A percentile compares a stretch with the other conserved stretches of the same genome.
Evolutionary conservation across 2,797 vertebrate species (phyloP).

Genomic region (Acanthornis magna): DNA sequence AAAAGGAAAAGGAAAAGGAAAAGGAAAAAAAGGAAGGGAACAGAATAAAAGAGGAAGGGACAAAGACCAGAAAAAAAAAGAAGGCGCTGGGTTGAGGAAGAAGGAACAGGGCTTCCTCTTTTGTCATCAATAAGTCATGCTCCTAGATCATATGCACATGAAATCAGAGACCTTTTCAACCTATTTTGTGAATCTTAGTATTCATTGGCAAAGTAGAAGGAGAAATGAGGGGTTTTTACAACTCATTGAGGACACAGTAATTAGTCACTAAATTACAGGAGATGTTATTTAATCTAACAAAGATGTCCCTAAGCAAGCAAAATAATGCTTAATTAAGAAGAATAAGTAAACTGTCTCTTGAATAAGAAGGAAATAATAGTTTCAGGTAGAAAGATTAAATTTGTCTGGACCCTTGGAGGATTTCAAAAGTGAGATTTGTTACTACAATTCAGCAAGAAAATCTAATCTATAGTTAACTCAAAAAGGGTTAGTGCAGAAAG

Average conservation of each 20-base stretch:
- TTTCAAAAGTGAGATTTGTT: neutral
- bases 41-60: neutral
- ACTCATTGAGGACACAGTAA: neutral
- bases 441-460: neutral
- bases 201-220: neutral
- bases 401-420: neutral
- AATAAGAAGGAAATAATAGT: neutral
- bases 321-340: constrained; percentile 19
- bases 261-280: neutral
- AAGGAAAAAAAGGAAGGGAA: neutral
- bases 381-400: constrained; percentile 12
- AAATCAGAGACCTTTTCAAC: neutral
- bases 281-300: neutral
- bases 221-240: neutral
- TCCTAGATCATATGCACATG: neutral
- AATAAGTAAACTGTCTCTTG: neutral
- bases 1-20: neutral
- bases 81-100: neutral
- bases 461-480: neutral
- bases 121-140: neutral
- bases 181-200: neutral
- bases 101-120: neutral
- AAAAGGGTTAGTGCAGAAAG: neutral
- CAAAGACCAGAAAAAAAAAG: neutral
- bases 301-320: neutral